These are phyloP conservation scores for Brenthis daphne DNA, from an alignment of 2,888 invertebrate genomes.

Conservation along the genomic window DNA sequence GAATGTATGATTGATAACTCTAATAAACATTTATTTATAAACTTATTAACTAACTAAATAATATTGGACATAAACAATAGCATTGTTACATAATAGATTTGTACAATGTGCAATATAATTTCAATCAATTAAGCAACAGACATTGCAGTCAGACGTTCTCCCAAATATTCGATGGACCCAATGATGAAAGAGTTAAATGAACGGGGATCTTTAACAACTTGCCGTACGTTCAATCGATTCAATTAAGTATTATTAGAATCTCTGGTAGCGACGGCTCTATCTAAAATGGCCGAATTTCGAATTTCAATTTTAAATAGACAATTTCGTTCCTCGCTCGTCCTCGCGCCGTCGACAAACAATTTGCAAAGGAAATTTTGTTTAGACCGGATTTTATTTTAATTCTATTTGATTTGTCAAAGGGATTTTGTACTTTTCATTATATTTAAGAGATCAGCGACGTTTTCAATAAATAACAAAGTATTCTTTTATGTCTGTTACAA, in stretches of 20 bases:
- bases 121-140: no score
- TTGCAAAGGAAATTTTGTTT: not conserved
- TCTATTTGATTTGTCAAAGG: not conserved
- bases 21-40: no score
- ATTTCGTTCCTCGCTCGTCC: not conserved
- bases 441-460: not conserved
- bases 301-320: constrained; percentile 11
- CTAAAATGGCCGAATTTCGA: constrained; percentile 1
- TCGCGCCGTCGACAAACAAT: not conserved
- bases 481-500: no score
- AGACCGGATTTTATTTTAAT: not conserved
- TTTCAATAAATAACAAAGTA: not conserved
- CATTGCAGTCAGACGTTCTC: no score
- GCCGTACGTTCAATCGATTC: not conserved
- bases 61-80: no score
- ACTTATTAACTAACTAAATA: no score
- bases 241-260: not conserved
- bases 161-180: no score
- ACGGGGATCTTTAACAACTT: not conserved
- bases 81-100: no score
- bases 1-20: no score
- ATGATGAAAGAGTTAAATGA: no score
- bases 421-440: constrained; percentile 1
- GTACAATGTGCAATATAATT: no score
- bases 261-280: not conserved